Conservation (phyloP, 1,140 invertebrate genomes). For the Brachionus angularis region DNA sequence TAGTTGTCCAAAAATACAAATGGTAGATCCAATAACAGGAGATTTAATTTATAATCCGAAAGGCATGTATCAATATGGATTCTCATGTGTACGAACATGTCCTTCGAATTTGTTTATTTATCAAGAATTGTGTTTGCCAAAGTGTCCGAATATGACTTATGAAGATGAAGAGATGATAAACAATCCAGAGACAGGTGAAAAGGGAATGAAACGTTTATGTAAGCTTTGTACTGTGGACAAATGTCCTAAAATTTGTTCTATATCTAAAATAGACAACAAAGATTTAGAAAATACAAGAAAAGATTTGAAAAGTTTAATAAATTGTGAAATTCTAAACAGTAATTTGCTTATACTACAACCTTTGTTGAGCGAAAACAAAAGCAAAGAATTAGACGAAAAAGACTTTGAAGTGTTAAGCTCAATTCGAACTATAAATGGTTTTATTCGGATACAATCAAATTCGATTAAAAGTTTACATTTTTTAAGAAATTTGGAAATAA, state of each 20-base stretch:
- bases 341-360: background rate
- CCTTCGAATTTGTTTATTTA: conserved; percentile 26
- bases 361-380: too few species aligned
- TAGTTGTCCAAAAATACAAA: conserved; percentile 29
- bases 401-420: conserved; percentile 10
- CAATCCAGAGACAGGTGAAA: conserved; percentile 22
- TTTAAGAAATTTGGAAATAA: conserved; percentile 17
- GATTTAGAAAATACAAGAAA: too few species aligned
- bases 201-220: conserved; percentile 10
- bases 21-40: conserved; percentile 13
- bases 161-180: conserved; percentile 23
- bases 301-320: background rate
- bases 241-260: conserved; percentile 20
- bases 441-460: conserved; percentile 18
- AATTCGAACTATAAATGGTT: conserved; percentile 27
- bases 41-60: conserved; percentile 19
- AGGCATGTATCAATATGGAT: conserved; percentile 35
- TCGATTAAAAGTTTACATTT: background rate
- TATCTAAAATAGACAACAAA: background rate
- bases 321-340: conserved; percentile 35
- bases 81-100: conserved; percentile 20
- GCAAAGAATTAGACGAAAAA: background rate
- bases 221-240: background rate
- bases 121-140: conserved; percentile 19
- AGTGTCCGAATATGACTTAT: conserved; percentile 28